Percentiles rank a stretch among this genome's conserved stretches.
phyloP scores from a whole-genome alignment of 2,888 invertebrate species.

The Aphidoletes aphidimyza region DNA sequence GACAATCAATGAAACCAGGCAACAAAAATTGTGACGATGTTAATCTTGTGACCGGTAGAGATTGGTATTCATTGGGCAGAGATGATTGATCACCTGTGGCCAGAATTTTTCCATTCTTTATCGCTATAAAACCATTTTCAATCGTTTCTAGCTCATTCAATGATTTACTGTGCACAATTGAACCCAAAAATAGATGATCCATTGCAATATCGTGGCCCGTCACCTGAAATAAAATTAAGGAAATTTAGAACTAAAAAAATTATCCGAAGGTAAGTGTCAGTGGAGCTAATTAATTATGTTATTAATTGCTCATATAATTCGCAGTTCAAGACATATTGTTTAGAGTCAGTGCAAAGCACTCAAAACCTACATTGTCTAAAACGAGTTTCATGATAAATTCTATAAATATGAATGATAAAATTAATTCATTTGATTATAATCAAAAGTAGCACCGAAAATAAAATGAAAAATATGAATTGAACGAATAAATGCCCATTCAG shows the following conservation, averaged over 20 bases:
- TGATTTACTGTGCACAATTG: constrained; percentile 65
- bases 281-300: no score
- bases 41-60: constrained; percentile 60
- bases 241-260: background rate
- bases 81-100: constrained; percentile 53
- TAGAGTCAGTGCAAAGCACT: no score
- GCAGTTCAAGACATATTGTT: no score
- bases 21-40: constrained; percentile 75
- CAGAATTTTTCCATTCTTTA: constrained; percentile 71
- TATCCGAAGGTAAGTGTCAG: no score
- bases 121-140: constrained; percentile 69
- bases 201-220: background rate
- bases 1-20: constrained; percentile 90
- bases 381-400: no score
- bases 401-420: no score
- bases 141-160: constrained; percentile 66
- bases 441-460: no score
- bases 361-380: no score
- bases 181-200: constrained; percentile 62
- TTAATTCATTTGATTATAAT: no score
- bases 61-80: background rate
- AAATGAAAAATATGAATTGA: no score
- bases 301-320: no score
- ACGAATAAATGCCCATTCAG: no score
- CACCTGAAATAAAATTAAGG: background rate